These are phyloP conservation scores for Holcopasites calliopsidis DNA, from an alignment of 1,140 invertebrate genomes.

Conservation along the genomic window DNA sequence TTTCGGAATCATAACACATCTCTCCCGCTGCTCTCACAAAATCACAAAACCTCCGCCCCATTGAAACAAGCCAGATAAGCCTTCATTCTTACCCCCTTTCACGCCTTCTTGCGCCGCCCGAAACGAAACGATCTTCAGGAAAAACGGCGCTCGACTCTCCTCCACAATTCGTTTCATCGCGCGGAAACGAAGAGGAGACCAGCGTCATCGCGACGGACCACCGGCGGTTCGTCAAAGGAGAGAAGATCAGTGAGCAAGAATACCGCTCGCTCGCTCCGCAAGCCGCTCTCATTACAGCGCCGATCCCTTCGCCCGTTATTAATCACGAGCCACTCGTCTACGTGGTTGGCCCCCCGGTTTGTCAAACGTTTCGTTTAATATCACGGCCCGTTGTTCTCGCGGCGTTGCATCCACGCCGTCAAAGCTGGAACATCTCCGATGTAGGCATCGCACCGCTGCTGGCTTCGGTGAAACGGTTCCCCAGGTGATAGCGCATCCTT, in stretches of 20 bases:
- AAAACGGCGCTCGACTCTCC: too few species aligned
- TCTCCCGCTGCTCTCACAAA: too few species aligned
- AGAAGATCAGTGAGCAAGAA: not conserved
- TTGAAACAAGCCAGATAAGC: not conserved
- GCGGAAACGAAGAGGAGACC: not conserved
- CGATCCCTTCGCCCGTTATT: slow-evolving; percentile 18
- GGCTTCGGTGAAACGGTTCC: slow-evolving; percentile 44
- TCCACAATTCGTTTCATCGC: not conserved
- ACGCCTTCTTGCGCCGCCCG: not conserved
- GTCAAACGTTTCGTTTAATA: slow-evolving; percentile 52
- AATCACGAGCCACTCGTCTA: slow-evolving; percentile 20
- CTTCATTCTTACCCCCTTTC: not conserved
- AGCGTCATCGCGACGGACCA: not conserved
- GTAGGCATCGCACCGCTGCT: slow-evolving; percentile 31
- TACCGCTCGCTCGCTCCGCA: not conserved
- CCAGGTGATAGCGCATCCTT: slow-evolving; percentile 40
- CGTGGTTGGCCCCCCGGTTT: slow-evolving; percentile 12
- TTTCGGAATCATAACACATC: too few species aligned
- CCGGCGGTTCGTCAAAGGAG: not conserved
- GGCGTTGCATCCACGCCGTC: slow-evolving; percentile 29
- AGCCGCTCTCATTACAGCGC: not conserved
- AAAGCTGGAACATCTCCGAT: slow-evolving; percentile 22
- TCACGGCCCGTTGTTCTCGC: slow-evolving; percentile 15
- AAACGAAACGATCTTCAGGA: not conserved
- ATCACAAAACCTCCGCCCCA: not conserved